phyloP scores from a whole-genome alignment of 2,113 vertebrate genomes.

The Hemibagrus wyckioides region DNA sequence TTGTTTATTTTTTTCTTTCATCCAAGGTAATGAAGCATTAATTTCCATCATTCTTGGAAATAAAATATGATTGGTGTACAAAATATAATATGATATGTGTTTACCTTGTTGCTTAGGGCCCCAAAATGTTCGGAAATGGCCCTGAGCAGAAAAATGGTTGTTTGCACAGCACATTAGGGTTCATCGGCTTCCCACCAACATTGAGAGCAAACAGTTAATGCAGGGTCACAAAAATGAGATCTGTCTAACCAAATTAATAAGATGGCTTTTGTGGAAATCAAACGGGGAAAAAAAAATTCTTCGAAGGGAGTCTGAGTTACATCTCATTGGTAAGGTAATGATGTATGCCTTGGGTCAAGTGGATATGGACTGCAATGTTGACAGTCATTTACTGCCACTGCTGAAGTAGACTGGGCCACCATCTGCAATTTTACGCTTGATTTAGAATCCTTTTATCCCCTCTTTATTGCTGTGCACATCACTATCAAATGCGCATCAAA shows the following conservation, averaged over 20 bases:
- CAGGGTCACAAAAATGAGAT: conserved; percentile 11
- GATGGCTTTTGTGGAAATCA: conserved; percentile 60
- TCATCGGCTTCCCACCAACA: conserved; percentile 22
- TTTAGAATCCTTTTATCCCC: conserved; percentile 70
- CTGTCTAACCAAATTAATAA: conserved; percentile 27
- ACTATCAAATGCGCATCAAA: conserved; percentile 69
- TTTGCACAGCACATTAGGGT: not conserved
- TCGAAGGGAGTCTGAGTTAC: conserved; percentile 64
- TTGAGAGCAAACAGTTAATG: conserved; percentile 1
- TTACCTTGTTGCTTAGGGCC: not conserved
- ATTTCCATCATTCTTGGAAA: not conserved
- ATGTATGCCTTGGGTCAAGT: conserved; percentile 68
- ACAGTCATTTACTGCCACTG: conserved; percentile 73
- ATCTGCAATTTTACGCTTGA: conserved; percentile 78
- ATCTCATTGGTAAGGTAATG: conserved; percentile 76
- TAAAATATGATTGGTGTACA: not conserved
- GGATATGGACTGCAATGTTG: conserved; percentile 65
- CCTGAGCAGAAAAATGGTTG: not conserved
- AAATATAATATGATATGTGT: not conserved
- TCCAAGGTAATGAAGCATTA: not conserved
- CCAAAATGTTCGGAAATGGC: not conserved
- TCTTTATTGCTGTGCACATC: conserved; percentile 61
- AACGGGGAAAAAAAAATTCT: conserved; percentile 54
- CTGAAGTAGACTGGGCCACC: conserved; percentile 66
- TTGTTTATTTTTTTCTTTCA: not conserved